These are phyloP conservation scores for Trichopria drosophilae DNA, from an alignment of 2,888 invertebrate species.

Conservation along the genomic window DNA sequence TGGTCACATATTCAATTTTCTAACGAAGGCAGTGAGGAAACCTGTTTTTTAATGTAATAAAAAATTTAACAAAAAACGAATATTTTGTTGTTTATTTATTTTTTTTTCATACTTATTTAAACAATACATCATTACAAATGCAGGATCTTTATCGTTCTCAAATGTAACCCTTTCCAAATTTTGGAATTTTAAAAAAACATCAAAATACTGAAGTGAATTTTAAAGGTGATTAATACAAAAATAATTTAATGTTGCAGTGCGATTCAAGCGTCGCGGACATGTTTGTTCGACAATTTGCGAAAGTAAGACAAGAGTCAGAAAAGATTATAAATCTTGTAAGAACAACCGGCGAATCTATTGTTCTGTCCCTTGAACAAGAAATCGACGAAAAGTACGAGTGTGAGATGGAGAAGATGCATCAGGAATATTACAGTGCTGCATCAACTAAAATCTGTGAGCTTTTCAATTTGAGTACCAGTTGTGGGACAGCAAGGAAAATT, in stretches of 20 bases:
- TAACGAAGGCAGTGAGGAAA: too few relatives aligned
- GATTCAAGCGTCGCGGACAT: conserved; percentile 27
- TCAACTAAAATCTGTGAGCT: conserved; percentile 30
- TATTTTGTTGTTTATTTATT: too few relatives aligned
- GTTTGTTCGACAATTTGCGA: conserved; percentile 27
- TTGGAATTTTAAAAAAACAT: too few relatives aligned
- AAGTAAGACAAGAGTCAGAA: conserved; percentile 13
- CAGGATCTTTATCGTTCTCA: too few relatives aligned
- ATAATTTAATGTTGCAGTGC: conserved; percentile 33
- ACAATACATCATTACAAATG: too few relatives aligned
- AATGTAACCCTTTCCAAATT: too few relatives aligned
- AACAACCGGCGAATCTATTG: conserved; percentile 10
- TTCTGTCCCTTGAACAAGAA: conserved; percentile 17
- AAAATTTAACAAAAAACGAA: too few relatives aligned
- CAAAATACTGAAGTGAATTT: too few relatives aligned
- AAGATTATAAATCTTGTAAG: conserved; percentile 25
- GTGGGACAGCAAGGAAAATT: conserved; percentile 35
- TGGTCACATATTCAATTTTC: too few relatives aligned
- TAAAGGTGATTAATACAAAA: too few relatives aligned
- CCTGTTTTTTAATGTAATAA: too few relatives aligned
- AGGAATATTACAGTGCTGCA: conserved; percentile 21
- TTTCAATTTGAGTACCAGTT: conserved; percentile 29
- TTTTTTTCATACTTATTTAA: too few relatives aligned
- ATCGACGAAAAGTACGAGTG: conserved; percentile 14
- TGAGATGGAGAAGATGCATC: conserved; percentile 25